A percentile compares a stretch with the other conserved stretches of the same genome.
Conservation (phyloP, 92 coral and sea anemone genomes). For the Umimayanthus kanabou region DNA sequence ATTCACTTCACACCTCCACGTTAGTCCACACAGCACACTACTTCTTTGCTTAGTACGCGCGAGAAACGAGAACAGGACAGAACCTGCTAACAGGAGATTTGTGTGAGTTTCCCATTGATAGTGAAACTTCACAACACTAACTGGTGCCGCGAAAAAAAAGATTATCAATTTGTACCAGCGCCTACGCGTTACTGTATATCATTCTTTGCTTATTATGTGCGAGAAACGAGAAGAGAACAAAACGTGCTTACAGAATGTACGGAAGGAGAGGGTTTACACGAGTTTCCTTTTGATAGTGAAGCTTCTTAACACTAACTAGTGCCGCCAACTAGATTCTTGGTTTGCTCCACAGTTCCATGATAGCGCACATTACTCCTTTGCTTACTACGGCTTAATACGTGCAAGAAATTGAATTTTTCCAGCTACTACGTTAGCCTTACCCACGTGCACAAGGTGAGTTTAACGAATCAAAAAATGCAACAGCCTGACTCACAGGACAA, state of each 20-base stretch:
- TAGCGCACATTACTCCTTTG: neutral
- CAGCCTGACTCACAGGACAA: slow-evolving; percentile 24
- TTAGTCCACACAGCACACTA: neutral
- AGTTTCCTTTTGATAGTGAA: neutral
- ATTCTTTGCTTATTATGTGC: neutral
- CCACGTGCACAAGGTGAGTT: neutral
- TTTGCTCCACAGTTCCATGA: neutral
- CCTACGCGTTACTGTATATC: neutral
- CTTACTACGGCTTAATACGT: too few relatives aligned
- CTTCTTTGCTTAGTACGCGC: neutral
- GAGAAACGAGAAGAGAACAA: too few relatives aligned
- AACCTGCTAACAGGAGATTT: too few relatives aligned
- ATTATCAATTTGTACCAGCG: neutral
- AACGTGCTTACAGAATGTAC: too few relatives aligned
- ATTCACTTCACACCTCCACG: neutral
- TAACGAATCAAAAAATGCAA: neutral
- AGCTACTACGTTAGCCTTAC: neutral
- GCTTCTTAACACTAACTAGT: neutral
- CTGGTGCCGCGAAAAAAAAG: neutral
- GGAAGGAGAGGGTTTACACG: neutral
- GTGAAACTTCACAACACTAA: neutral
- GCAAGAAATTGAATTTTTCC: neutral
- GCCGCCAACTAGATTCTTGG: neutral
- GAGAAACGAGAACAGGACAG: too few relatives aligned
- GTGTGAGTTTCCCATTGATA: too few relatives aligned